Evolutionary conservation across 2,888 invertebrate genomes (phyloP).

Genomic region (Acheta domesticus): DNA sequence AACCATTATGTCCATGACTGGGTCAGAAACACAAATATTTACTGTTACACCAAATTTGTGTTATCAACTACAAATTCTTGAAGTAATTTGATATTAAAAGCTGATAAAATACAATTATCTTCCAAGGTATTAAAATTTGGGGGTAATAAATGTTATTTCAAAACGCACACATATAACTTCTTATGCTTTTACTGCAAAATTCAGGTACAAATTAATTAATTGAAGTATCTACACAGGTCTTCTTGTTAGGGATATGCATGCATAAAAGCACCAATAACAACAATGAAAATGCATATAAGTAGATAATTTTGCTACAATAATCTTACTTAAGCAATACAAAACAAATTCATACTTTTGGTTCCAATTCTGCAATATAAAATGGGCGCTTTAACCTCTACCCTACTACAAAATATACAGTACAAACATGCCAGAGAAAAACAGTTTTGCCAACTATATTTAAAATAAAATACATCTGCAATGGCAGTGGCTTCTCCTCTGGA

Average conservation of each 20-base stretch:
- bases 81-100: too few species aligned
- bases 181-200: constrained; percentile 1
- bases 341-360: not conserved
- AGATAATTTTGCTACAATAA: constrained; percentile 1
- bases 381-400: not conserved
- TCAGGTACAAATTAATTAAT: constrained; percentile 11
- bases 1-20: too few species aligned
- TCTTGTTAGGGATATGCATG: constrained; percentile 18
- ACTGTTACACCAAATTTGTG: too few species aligned
- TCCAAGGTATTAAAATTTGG: not conserved
- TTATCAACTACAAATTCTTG: too few species aligned
- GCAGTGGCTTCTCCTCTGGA: not conserved
- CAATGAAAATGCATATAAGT: constrained; percentile 8
- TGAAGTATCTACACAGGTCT: not conserved
- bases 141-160: not conserved
- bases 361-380: not conserved
- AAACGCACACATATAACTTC: not conserved
- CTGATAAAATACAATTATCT: too few species aligned
- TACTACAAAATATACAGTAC: not conserved
- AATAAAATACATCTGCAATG: not conserved
- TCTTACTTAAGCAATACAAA: not conserved
- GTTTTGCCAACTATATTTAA: not conserved
- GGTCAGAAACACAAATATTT: too few species aligned
- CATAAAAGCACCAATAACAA: not conserved
- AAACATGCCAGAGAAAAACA: not conserved